phyloP scores from a whole-genome alignment of 2,113 vertebrate species.

The Saccopteryx bilineata region DNA sequence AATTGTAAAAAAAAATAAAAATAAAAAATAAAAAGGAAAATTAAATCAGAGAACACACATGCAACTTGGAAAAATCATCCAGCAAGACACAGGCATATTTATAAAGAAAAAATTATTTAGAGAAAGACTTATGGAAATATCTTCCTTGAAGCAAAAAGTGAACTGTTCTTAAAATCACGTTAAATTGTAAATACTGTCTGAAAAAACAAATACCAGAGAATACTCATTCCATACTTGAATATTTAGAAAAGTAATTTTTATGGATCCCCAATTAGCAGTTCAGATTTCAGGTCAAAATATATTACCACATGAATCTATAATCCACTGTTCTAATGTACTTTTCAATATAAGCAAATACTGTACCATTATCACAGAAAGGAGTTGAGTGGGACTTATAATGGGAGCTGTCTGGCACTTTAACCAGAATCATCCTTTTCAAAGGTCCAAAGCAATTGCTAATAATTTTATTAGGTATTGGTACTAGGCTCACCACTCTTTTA shows the following conservation, averaged over 20 bases:
- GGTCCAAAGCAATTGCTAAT: not conserved
- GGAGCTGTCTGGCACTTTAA: not conserved
- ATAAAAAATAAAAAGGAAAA: no score
- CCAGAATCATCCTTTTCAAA: not conserved
- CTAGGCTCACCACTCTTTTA: not conserved
- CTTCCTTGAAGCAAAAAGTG: not conserved
- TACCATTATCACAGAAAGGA: not conserved
- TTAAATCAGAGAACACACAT: not conserved
- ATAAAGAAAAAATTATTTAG: not conserved
- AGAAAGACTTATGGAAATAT: not conserved
- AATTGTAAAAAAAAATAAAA: not conserved
- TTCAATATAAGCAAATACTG: not conserved
- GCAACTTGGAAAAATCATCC: not conserved
- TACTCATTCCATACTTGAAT: not conserved
- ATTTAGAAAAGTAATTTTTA: not conserved
- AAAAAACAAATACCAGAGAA: conserved; percentile 18
- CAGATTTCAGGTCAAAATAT: not conserved
- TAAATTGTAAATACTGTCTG: not conserved
- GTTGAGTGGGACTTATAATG: not conserved
- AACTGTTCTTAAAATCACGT: not conserved
- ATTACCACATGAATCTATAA: not conserved
- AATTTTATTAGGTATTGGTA: not conserved
- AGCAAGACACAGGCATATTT: not conserved
- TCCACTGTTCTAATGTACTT: not conserved
- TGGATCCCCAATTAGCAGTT: not conserved